A percentile compares a stretch with the other conserved stretches of the same genome.
These are phyloP conservation scores for Thalassaphorura encarpata DNA, from an alignment of 1,140 invertebrate genomes.

Conservation along the genomic window DNA sequence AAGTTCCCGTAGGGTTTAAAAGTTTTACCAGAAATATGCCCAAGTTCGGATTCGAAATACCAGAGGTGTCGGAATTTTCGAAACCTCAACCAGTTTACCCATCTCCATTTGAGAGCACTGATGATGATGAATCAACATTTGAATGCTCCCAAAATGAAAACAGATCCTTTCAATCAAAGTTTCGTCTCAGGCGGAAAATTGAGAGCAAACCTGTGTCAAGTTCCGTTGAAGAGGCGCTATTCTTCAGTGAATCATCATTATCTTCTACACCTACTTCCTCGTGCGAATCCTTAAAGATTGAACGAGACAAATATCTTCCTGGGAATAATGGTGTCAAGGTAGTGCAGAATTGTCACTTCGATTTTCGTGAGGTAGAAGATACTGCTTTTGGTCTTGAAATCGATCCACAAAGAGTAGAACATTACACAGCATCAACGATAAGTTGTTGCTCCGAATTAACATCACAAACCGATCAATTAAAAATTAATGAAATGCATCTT, in stretches of 20 bases:
- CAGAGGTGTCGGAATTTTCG: constrained; percentile 8
- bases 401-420: neutral
- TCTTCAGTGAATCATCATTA: neutral
- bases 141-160: neutral
- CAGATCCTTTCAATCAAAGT: neutral
- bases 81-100: neutral
- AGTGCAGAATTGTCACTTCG: neutral
- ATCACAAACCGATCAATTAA: neutral
- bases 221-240: neutral
- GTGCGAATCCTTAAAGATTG: neutral
- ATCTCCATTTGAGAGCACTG: constrained; percentile 11
- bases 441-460: too few relatives aligned
- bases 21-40: neutral
- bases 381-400: too few relatives aligned
- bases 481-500: neutral
- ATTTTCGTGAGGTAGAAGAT: neutral
- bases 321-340: neutral
- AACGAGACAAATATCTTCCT: too few relatives aligned
- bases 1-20: neutral
- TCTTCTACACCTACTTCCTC: neutral
- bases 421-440: neutral
- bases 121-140: constrained; percentile 15
- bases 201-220: neutral
- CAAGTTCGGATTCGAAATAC: constrained; percentile 3
- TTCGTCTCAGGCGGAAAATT: neutral